Evolutionary conservation across 2,888 invertebrate genomes (phyloP), one percentile per base, ranked within the genome.

Genomic region (Cataglyphis albicans): DNA sequence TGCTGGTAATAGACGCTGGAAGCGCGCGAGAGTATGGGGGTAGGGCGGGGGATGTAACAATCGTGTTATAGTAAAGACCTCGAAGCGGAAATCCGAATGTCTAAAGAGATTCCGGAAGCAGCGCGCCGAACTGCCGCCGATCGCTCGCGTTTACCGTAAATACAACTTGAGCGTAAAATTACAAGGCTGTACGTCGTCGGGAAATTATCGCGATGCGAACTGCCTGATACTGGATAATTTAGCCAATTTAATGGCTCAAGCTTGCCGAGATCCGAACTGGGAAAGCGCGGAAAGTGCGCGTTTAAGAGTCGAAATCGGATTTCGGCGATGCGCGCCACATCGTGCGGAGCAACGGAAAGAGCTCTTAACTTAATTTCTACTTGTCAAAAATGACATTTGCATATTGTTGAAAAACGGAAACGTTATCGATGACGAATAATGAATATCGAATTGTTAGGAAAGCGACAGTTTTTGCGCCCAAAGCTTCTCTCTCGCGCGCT

Each of bases 1-100:
- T 70, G 81, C 61, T 72, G 82, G 85, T 87, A 88, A 85, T 88
- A 82, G 82, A 87, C 82, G 76, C 80, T 72, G 48, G 12, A 65
- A 83, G 52, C 48, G 61, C 73, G 44, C 67, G 74, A 57, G 76
- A 18, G 55, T 55, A 52, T 75, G 32, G 59, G 61, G 25, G 52
- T 21, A 38, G 64, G 35, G 25, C 78, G 78, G 21, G 25, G 61
- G 76, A 29, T 21, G 70, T 29, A 44, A 44, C 41, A 25, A 12
- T 18, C 10, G 18, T 25, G 57, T 29, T 25, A n/a, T 68, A 12
- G 35, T 35, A 21, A 21, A 29, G 38, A 10, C 32, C 29, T 15
- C 6, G 32, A 57, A 18, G 32, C 72, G 78, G 78, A 80, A 70
- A 72, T 80, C 78, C 78, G 59, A 80, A 61, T 61, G 41, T 57